Evolutionary conservation across 2,888 invertebrate species (phyloP).

Genomic region (Leptopilina myrica): DNA sequence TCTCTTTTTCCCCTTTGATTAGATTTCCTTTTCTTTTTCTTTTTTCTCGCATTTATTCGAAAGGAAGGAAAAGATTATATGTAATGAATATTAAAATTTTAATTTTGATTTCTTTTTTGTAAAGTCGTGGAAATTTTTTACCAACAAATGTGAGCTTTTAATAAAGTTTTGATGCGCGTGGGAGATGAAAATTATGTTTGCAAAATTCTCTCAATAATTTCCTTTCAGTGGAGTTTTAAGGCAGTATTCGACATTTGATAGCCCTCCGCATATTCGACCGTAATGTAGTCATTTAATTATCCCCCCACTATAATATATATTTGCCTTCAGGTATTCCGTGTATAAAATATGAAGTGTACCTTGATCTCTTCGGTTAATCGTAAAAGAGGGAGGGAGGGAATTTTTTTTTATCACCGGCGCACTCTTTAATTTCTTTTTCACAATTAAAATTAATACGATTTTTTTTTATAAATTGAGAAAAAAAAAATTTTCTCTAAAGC

Average conservation of each 20-base stretch:
- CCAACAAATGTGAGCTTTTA: not conserved
- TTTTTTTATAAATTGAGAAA: no score
- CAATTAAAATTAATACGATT: not conserved
- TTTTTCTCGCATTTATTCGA: no score
- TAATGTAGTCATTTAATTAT: constrained; percentile 36
- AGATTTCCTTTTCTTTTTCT: no score
- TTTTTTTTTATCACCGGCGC: not conserved
- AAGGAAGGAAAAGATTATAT: not conserved
- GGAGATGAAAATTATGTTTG: constrained; percentile 27
- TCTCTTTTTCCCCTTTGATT: no score
- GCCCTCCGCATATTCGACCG: constrained; percentile 13
- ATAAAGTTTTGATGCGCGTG: not conserved
- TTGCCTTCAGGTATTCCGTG: constrained; percentile 34
- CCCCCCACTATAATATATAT: not conserved
- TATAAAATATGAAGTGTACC: constrained; percentile 35
- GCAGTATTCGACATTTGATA: constrained; percentile 32
- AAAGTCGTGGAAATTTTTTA: not conserved
- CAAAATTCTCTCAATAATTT: constrained; percentile 23
- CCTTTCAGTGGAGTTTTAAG: constrained; percentile 21
- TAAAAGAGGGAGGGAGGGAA: no score
- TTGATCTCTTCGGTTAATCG: constrained; percentile 15
- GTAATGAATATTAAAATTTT: not conserved
- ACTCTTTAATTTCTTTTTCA: not conserved
- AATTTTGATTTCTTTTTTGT: not conserved
- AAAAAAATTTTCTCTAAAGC: no score